Percentiles rank a stretch among this genome's conserved stretches.
These are phyloP conservation scores for Archilochus colubris DNA, from an alignment of 2,113 vertebrate genomes.

Conservation along the genomic window DNA sequence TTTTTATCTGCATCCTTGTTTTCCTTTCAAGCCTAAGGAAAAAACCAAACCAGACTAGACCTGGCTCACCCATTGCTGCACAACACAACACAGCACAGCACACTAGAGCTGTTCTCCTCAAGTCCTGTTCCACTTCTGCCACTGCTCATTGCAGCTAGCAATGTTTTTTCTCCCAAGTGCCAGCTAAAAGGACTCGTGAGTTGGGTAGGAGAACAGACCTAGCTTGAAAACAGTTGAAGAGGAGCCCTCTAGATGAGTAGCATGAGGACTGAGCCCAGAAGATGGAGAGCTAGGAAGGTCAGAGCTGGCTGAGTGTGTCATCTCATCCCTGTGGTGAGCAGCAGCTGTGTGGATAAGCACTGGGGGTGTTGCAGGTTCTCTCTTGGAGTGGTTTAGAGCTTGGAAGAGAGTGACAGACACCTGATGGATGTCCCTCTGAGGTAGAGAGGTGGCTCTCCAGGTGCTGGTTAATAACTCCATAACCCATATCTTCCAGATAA, in stretches of 20 bases:
- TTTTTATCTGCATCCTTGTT: neutral
- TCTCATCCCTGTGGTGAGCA: neutral
- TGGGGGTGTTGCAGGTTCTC: neutral
- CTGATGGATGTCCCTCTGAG: constrained; percentile 60
- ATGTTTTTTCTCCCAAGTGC: neutral
- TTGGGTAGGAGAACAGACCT: neutral
- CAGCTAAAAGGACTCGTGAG: neutral
- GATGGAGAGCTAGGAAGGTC: neutral
- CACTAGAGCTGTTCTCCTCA: neutral
- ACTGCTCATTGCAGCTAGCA: neutral
- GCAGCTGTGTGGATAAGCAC: neutral
- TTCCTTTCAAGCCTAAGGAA: neutral
- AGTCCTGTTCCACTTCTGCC: neutral
- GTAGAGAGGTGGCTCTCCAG: constrained; percentile 35
- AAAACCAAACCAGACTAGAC: neutral
- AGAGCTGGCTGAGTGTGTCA: neutral
- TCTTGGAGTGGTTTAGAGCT: neutral
- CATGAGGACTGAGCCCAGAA: neutral
- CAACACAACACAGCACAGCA: fast-evolving
- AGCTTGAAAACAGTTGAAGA: neutral
- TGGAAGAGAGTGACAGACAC: constrained; percentile 21
- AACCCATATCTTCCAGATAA: constrained; percentile 87
- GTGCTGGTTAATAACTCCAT: constrained; percentile 76
- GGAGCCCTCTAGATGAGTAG: neutral
- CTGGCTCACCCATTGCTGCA: neutral